These are phyloP conservation scores for Automeris io DNA, from an alignment of 2,888 invertebrate genomes.

Conservation along the genomic window DNA sequence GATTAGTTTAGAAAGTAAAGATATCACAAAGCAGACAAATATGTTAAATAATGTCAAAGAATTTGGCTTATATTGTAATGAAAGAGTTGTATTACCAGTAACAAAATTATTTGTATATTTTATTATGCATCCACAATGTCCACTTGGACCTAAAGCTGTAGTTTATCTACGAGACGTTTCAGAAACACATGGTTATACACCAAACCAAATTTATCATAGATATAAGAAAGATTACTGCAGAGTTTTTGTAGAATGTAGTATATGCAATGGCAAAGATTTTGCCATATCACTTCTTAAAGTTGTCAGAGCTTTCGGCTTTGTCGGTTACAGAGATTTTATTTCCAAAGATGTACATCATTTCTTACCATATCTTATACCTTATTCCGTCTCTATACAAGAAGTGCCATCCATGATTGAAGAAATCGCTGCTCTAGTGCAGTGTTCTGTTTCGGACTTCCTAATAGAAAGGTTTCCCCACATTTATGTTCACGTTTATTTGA, in stretches of 20 bases:
- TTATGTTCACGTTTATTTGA: conserved; percentile 82
- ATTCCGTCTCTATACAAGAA: conserved; percentile 74
- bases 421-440: conserved; percentile 76
- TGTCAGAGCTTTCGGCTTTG: conserved; percentile 82
- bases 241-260: conserved; percentile 78
- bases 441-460: conserved; percentile 78
- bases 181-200: conserved; percentile 66
- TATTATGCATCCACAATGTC: conserved; percentile 79
- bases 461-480: conserved; percentile 82
- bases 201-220: conserved; percentile 77
- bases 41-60: conserved; percentile 72
- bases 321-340: conserved; percentile 82
- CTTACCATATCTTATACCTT: conserved; percentile 79
- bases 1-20: conserved; percentile 65
- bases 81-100: conserved; percentile 55
- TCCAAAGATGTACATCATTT: conserved; percentile 82
- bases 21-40: conserved; percentile 72
- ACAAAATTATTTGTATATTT: conserved; percentile 77
- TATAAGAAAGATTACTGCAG: conserved; percentile 80
- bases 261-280: conserved; percentile 75
- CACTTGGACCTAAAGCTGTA: conserved; percentile 74
- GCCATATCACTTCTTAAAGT: conserved; percentile 78
- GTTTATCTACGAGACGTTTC: conserved; percentile 77
- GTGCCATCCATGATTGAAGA: conserved; percentile 80
- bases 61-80: conserved; percentile 54